Conservation (phyloP, 2,113 vertebrate genomes). For the Tilapia sparmanii region DNA sequence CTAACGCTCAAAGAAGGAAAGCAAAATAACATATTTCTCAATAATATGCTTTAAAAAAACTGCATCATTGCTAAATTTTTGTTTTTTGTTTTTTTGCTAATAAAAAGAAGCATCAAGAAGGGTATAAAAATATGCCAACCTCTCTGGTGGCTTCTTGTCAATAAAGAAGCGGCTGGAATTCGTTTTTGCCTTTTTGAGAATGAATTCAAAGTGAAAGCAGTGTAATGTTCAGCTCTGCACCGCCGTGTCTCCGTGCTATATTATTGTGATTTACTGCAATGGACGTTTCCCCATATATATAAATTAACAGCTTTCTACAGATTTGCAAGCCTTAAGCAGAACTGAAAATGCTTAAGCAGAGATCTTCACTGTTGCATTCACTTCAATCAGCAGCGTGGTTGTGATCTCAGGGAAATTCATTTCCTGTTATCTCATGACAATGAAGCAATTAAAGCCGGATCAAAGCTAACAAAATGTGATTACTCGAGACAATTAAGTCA, state of each 20-base stretch:
- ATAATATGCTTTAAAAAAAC: not conserved
- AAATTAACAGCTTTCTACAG: not conserved
- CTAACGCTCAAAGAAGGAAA: not conserved
- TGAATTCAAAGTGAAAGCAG: not conserved
- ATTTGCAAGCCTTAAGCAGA: not conserved
- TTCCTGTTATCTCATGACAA: constrained; percentile 22
- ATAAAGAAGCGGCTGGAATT: not conserved
- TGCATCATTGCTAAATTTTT: not conserved
- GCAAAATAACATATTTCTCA: not conserved
- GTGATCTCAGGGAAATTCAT: not conserved
- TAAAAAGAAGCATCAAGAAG: not conserved
- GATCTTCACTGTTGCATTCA: not conserved
- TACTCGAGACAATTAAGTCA: constrained; percentile 6
- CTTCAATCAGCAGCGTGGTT: not conserved
- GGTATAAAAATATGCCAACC: not conserved
- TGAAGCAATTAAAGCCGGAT: constrained; percentile 38
- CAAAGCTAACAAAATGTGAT: constrained; percentile 26
- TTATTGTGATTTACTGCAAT: not conserved
- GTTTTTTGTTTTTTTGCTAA: not conserved
- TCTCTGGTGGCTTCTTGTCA: not conserved
- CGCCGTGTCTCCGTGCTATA: not conserved
- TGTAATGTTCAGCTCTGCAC: not conserved
- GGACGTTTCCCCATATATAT: not conserved
- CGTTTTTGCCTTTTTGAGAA: not conserved
- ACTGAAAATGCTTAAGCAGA: not conserved